Evolutionary conservation across 92 coral and sea anemone species (phyloP), one percentile per base, ranked within the genome.

Genomic region (Metridium senile): DNA sequence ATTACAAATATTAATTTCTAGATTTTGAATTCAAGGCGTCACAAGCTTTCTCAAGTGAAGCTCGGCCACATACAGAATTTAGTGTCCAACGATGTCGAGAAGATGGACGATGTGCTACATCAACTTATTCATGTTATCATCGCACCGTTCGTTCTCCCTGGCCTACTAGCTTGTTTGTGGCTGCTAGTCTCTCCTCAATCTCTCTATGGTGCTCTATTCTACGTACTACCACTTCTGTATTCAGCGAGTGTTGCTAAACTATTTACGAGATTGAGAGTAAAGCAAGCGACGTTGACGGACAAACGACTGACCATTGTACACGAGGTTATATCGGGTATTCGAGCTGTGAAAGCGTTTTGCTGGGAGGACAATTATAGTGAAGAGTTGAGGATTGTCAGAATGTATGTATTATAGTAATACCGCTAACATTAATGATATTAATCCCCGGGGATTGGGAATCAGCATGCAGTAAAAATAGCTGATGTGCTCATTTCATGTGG

Each of bases 251-350:
- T 39, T 39, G 49, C 49, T 39, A 39, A 39, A 13, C 49, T 39
- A 13, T 39, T 39, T 13, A 39, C 49, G 8, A 39, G 49, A 39
- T 39, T 39, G 13, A 6, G 49, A 39, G 49, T 9, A 20, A 33
- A 33, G 1, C 72, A 68, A 68, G 72, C 72, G 1, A 1, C 1
- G 8, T 68, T 39, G 54, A 68, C 72, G 13, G 72, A 68, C 46
- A 9, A 68, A 9, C 72, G 72, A n/a, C 72, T 68, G 0, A 53
- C 53, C 7, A 68, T 39, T 68, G 16, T 68, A 23, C 16, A 68
- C 31, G 72, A 68, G 33, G 30, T 68, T 21, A 19, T 68, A 18
- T 68, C 57, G 33, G 72, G 72, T 16, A 68, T 68, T 6, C 72
- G 72, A 20, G 27, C 72, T 33, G 72, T 68, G 22, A 68, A 68